Evolutionary conservation across 2,113 vertebrate genomes (phyloP).

Genomic region (Engraulis encrasicolus): DNA sequence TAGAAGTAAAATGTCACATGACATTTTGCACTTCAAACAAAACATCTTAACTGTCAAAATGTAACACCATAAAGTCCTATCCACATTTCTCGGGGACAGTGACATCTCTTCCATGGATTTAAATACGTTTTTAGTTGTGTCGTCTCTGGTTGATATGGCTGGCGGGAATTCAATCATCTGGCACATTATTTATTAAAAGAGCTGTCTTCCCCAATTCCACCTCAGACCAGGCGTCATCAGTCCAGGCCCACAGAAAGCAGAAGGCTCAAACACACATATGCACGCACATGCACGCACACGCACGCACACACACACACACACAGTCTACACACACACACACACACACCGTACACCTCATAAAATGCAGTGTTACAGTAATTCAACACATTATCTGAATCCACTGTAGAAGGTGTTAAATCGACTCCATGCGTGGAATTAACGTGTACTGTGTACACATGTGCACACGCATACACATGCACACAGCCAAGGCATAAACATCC

Average conservation of each 20-base stretch:
- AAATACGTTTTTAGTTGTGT: conserved; percentile 46
- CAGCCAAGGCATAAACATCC: neutral
- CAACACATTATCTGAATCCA: too few relatives aligned
- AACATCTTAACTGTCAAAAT: too few relatives aligned
- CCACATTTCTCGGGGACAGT: neutral
- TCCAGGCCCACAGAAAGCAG: neutral
- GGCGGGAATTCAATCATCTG: conserved; percentile 45
- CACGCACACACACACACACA: conserved; percentile 31
- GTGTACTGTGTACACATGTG: too few relatives aligned
- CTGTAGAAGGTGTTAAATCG: too few relatives aligned
- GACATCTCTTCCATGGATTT: conserved; percentile 28
- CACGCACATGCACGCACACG: conserved; percentile 23
- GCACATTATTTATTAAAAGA: conserved; percentile 52
- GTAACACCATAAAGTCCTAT: neutral
- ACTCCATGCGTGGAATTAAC: too few relatives aligned
- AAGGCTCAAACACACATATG: neutral
- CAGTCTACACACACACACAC: neutral
- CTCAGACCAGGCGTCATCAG: conserved; percentile 40
- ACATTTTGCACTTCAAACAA: too few relatives aligned
- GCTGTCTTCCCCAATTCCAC: conserved; percentile 45
- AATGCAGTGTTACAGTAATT: too few relatives aligned
- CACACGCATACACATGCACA: conserved; percentile 13
- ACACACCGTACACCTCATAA: neutral
- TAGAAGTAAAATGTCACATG: neutral
- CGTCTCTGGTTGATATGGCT: conserved; percentile 35